Evolutionary conservation across 2,797 vertebrate genomes (phyloP), one percentile per base, ranked within the genome.

Genomic region (Chelmon rostratus): DNA sequence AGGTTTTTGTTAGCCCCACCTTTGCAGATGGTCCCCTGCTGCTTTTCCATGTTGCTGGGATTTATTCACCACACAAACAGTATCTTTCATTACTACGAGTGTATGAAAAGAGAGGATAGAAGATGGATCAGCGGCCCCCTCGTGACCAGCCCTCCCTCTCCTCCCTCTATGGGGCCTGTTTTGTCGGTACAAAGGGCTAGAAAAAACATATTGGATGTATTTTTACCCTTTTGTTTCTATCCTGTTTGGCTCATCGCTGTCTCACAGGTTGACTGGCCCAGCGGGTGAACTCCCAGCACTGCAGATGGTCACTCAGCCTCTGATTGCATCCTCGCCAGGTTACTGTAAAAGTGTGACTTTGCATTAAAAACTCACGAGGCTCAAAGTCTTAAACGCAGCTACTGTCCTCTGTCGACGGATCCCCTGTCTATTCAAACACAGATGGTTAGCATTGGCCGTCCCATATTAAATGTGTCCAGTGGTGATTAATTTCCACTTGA

Each of bases 401-500:
- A 10, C 6, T 50, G 66, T 28, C 8, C 63, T 50, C 25, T 31
- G 42, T 38, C 46, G 49, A 31, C 21, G 2, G 42, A 31, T 66
- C 57, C 23, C 18, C 38, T 16, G 50, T 76, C 71, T 84, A 12
- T 81, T 87, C 58, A 76, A 66, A 69, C 75, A 57, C 65, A 66
- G 69, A 54, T 28, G 25, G 28, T 58, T 53, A 53, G 70, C 83
- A 31, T 21, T 78, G 74, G 61, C 70, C 50, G 53, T 61, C 61
- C 56, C 49, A 28, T 84, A 82, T 83, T 52, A 52, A 82, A 72
- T 40, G 16, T 46, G 79, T 83, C 83, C 63, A 42, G 72, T 56
- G 65, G 70, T 85, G 83, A 91, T 86, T 86, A 37, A 89, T 83
- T 82, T 64, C 77, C 78, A 68, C 76, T 67, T 53, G 67, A 81